Evolutionary conservation across 2,888 invertebrate genomes (phyloP), one percentile per base, ranked within the genome.

Genomic region (Eumacrocentrus americanus): DNA sequence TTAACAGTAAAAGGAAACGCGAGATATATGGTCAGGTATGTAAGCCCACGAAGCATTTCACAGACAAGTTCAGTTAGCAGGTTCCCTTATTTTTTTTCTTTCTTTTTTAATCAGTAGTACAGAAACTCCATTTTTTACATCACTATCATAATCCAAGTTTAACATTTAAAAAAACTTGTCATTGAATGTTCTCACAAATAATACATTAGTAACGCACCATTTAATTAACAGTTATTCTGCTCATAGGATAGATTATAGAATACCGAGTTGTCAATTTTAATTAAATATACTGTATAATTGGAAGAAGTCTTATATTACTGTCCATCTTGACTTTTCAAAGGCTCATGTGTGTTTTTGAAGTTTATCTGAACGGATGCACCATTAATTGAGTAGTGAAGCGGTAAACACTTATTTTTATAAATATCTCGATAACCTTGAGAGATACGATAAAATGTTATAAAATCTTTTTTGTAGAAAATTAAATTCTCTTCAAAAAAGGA

Each of bases 1-100:
- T 57, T 40, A 57, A 57, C 57, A 57, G 57, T 57, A 22, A 48
- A 40, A 40, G 48, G 48, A 50, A 25, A 38, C 34, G 12, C 12
- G 40, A 57, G 53, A 50, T 25, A 40, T 12, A 34, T 14, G n/a
- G 29, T n/a, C 38, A 57, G 57, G 57, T 57, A 56, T 22, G 56
- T 56, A 50, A 57, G 48, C 29, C 46, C 40, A 38, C 35, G 12
- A 38, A 14, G 4, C 22, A 38, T 23, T 29, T 40, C 42, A 29
- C 29, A 29, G 9, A 29, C 29, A 29, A 29, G n/a, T n/a, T n/a
- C n/a, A 6, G 4, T 29, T 29, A 29, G 9, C 29, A 29, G 52
- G 38, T 35, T 16, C 7, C 25, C n/a, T n/a, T n/a, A 29, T 29
- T 29, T 29, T 29, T 29, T 29, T 29, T 4, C 29, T 29, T 29